These are phyloP conservation scores for Pteronura brasiliensis DNA, from an alignment of 2,113 vertebrate genomes.

Conservation along the genomic window DNA sequence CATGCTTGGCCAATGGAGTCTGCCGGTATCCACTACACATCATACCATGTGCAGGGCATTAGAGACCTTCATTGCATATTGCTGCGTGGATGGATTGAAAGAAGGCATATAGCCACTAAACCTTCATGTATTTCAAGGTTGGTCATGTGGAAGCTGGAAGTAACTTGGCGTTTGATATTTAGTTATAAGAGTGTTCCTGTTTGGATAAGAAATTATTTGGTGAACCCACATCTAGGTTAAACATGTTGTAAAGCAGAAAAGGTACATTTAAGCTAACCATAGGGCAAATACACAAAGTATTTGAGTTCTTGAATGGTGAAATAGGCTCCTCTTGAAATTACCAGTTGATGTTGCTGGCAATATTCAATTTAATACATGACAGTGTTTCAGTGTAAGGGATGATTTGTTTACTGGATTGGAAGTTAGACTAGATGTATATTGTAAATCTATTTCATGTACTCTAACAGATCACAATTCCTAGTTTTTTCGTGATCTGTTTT, in stretches of 20 bases:
- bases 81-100: background rate
- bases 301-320: background rate
- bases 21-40: background rate
- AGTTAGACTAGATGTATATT: background rate
- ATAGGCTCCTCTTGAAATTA: background rate
- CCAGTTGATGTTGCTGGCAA: background rate
- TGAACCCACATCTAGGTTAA: background rate
- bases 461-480: background rate
- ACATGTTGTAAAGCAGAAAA: background rate
- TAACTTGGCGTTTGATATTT: background rate
- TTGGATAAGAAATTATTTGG: background rate
- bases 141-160: background rate
- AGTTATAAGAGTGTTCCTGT: background rate
- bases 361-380: background rate
- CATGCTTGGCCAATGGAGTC: background rate
- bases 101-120: background rate
- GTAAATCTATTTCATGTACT: background rate
- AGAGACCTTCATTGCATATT: background rate
- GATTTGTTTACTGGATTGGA: background rate
- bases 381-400: background rate
- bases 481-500: background rate
- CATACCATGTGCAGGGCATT: background rate
- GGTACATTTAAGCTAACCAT: background rate
- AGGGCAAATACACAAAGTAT: background rate
- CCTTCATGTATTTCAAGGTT: background rate